Conservation (phyloP, 2,113 vertebrate species). For the Leptodactylus fuscus region DNA sequence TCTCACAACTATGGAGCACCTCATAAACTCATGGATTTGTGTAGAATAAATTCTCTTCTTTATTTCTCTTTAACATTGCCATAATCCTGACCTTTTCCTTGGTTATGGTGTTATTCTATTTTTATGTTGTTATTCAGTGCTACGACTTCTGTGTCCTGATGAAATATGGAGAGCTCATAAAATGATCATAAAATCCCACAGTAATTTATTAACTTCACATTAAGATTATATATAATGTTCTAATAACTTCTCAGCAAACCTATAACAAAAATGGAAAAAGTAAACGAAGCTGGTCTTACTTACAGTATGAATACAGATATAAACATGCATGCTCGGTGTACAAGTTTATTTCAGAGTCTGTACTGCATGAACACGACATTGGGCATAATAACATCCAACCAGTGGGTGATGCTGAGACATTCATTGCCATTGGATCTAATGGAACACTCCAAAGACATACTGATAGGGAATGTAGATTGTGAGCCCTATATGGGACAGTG, state of each 20-base stretch:
- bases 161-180: neutral
- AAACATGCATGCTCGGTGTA: no score
- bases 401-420: no score
- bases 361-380: no score
- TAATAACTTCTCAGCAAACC: neutral
- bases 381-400: no score
- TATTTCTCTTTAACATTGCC: neutral
- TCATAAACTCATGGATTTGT: neutral
- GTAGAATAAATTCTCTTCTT: neutral
- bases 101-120: neutral
- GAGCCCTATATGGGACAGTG: no score
- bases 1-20: no score
- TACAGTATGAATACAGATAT: no score
- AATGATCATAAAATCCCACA: neutral
- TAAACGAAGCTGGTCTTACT: no score
- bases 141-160: neutral
- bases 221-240: neutral
- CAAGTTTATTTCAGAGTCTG: no score
- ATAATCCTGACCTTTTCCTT: constrained; percentile 2
- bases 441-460: no score
- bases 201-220: constrained; percentile 21
- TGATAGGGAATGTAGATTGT: no score
- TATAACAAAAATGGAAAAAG: neutral
- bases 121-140: neutral
- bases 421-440: no score